Percentiles rank a stretch among this genome's conserved stretches.
These are phyloP conservation scores for Pongo pygmaeus DNA, from an alignment of 2,113 vertebrate species.

Conservation along the genomic window DNA sequence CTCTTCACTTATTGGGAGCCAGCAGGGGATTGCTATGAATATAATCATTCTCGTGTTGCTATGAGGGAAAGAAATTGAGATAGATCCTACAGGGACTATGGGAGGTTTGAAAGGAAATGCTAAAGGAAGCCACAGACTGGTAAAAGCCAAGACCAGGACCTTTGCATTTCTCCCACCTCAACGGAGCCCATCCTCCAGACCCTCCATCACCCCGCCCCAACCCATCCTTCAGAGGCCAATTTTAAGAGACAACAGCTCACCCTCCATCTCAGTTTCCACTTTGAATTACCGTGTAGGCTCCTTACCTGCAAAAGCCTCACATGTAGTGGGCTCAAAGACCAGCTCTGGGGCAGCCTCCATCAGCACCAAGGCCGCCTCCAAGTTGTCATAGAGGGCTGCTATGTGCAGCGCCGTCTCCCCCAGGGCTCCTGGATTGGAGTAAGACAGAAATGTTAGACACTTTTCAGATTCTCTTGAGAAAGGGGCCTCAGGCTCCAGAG, in stretches of 20 bases:
- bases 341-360: conserved; percentile 92
- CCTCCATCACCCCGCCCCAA: too few relatives aligned
- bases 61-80: background rate
- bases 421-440: conserved; percentile 81
- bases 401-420: conserved; percentile 95
- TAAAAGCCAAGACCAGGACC: background rate
- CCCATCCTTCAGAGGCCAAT: background rate
- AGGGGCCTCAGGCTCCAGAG: conserved; percentile 51
- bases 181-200: background rate
- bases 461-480: conserved; percentile 76
- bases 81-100: background rate
- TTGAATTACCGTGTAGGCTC: rapidly evolving
- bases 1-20: background rate
- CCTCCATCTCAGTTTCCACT: background rate
- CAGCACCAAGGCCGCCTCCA: conserved; percentile 89
- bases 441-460: conserved; percentile 79
- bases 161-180: background rate
- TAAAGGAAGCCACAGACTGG: rapidly evolving
- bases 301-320: conserved; percentile 90
- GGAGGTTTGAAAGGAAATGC: background rate
- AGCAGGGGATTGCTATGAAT: background rate
- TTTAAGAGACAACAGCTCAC: background rate
- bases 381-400: conserved; percentile 90
- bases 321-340: conserved; percentile 88
- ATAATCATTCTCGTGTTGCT: background rate